Base-by-base conservation (phyloP, 2,797 vertebrate species). In the Chiroxiphia lanceolata region DNA sequence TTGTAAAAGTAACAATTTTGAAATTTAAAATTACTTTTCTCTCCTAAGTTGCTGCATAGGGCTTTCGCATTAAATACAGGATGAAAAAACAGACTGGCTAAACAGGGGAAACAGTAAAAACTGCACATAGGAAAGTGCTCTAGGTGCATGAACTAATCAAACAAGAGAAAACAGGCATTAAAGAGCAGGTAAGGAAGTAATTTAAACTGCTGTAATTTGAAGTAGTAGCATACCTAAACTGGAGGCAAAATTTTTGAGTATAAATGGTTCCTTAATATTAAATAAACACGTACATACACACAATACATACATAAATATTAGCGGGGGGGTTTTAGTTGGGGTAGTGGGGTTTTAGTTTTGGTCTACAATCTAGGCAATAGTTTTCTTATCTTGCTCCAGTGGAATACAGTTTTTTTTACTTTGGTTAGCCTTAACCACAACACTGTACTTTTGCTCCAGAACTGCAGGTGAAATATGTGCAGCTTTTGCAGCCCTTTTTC, bases 41-140 rank as follows among this genome's bases (percentile, higher is more conserved):
- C 34, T 61, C 45, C 36, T 33, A 44, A 47, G 22, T 10, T 85
- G 9, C 48, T 80, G 12, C 14, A 17, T 29, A 42, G 18, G 18
- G 2, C 20, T 69, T 70, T 79, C 20, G 29, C 0, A 0, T 50
- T 80, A 77, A 75, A 90, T 34, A 50, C n/a, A 33, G 54, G 44
- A 72, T 83, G 29, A 45, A 68, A 74, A 88, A 79, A 3, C 21
- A 64, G 21, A 21, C 48, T 40, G 34, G 5, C 16, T 69, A 45
- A 93, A 81, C 3, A 23, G 47, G 57, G 69, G 54, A 86, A 94
- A 90, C 36, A 51, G 76, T 74, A 93, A 97, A 93, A 91, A 81
- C 27, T 69, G 11, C 26, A 17, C 19, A 4, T 44, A 75, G 40
- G 54, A 63, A 93, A 81, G 31, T 48, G 34, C 45, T 93, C 18